A percentile compares a stretch with the other conserved stretches of the same genome.
Conservation (phyloP, 2,113 vertebrate genomes). For the Lampris incognitus region DNA sequence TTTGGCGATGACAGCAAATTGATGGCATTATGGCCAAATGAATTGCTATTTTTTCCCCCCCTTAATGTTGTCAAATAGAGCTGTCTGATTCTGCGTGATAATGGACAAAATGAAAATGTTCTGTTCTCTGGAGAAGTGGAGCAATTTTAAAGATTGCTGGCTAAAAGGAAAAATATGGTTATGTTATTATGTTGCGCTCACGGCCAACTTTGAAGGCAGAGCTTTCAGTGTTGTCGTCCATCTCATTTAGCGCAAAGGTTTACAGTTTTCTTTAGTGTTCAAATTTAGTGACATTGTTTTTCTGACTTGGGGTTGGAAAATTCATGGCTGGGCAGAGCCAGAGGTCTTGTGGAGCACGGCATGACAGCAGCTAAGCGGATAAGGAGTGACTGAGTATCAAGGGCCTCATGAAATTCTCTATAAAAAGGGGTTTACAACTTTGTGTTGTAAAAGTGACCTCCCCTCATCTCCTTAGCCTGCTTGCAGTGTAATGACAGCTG, state of each 20-base stretch:
- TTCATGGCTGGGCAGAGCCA: slow-evolving; percentile 54
- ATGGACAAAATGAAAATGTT: slow-evolving; percentile 30
- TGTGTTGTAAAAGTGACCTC: slow-evolving; percentile 61
- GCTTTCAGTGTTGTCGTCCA: slow-evolving; percentile 65
- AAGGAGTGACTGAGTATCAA: slow-evolving; percentile 67
- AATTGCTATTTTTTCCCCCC: slow-evolving; percentile 31
- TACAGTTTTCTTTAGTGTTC: slow-evolving; percentile 53
- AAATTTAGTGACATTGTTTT: slow-evolving; percentile 43
- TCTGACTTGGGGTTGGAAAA: slow-evolving; percentile 47
- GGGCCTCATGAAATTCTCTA: slow-evolving; percentile 69
- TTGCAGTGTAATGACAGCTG: slow-evolving; percentile 36
- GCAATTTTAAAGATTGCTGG: slow-evolving; percentile 40
- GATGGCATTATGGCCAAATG: slow-evolving; percentile 31
- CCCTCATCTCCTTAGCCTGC: slow-evolving; percentile 46
- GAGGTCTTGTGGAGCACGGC: slow-evolving; percentile 57
- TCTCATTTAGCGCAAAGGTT: slow-evolving; percentile 41
- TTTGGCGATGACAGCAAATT: slow-evolving; percentile 51
- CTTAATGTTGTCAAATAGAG: slow-evolving; percentile 36
- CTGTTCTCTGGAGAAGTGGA: slow-evolving; percentile 34
- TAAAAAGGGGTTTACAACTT: slow-evolving; percentile 72
- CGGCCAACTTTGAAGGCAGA: slow-evolving; percentile 66
- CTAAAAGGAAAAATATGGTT: slow-evolving; percentile 50
- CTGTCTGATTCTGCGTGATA: slow-evolving; percentile 13
- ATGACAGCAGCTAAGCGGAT: slow-evolving; percentile 63
- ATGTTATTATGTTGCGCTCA: slow-evolving; percentile 65